These are phyloP conservation scores for Syritta pipiens DNA, from an alignment of 2,888 invertebrate species.

Conservation along the genomic window DNA sequence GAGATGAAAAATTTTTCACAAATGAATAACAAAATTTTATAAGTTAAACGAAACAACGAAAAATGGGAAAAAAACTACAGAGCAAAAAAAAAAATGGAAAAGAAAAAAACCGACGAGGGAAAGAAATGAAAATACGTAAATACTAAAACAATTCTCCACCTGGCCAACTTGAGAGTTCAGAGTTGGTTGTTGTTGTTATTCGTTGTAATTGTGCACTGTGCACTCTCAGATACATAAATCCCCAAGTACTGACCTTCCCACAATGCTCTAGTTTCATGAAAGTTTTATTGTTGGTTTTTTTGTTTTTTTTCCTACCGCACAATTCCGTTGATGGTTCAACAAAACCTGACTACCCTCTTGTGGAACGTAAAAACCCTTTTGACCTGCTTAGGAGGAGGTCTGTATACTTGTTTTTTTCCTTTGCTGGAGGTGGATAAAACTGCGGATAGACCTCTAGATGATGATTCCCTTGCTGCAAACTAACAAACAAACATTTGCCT, in stretches of 20 bases:
- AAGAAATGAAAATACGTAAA: conserved; percentile 16
- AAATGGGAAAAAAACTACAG: no score
- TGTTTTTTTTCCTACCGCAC: neutral
- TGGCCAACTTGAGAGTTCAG: conserved; percentile 16
- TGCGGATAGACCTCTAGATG: conserved; percentile 14
- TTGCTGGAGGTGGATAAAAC: no score
- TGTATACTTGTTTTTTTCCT: neutral
- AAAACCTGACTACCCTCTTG: conserved; percentile 14
- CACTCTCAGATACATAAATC: conserved; percentile 18
- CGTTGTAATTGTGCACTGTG: conserved; percentile 12
- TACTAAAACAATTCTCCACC: conserved; percentile 37
- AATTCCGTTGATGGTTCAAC: conserved; percentile 13
- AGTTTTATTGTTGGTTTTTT: conserved; percentile 25
- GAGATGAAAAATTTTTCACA: neutral
- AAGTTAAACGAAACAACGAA: conserved; percentile 2
- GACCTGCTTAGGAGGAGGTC: conserved; percentile 16
- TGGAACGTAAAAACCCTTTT: conserved; percentile 29
- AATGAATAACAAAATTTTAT: conserved; percentile 20
- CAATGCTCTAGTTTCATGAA: conserved; percentile 42
- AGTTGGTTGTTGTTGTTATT: conserved; percentile 5
- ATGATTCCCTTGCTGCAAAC: neutral
- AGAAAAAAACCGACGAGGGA: neutral
- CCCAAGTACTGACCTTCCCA: conserved; percentile 51
- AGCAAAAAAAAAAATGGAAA: no score
- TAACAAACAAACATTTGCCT: neutral